Conservation (phyloP, 2,797 vertebrate genomes). For the Xiphophorus birchmanni region DNA sequence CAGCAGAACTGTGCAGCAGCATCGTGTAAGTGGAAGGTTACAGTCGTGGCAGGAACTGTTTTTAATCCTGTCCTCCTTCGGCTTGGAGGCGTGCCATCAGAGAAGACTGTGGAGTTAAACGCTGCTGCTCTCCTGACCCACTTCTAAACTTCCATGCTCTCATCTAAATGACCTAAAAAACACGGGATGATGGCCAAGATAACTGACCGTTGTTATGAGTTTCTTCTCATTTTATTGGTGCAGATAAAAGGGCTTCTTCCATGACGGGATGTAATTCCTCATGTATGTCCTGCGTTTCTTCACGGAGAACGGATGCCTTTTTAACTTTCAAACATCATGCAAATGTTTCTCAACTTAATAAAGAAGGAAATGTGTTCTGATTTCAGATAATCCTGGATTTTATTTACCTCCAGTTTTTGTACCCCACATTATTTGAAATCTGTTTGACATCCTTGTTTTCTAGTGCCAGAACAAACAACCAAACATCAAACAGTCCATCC, state of each 20-base stretch:
- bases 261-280: not conserved
- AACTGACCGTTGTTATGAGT: not conserved
- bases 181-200: constrained; percentile 63
- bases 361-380: not conserved
- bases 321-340: not conserved
- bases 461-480: not conserved
- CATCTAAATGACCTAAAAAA: constrained; percentile 38
- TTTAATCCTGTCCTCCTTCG: constrained; percentile 28
- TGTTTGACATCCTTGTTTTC: not conserved
- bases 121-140: constrained; percentile 29
- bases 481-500: not conserved
- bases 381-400: not conserved
- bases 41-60: constrained; percentile 24
- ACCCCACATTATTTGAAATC: not conserved
- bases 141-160: constrained; percentile 29
- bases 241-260: constrained; percentile 26
- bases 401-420: not conserved
- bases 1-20: constrained; percentile 1
- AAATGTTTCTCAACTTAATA: not conserved
- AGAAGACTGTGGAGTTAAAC: constrained; percentile 16
- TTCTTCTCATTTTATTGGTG: not conserved
- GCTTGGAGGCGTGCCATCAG: constrained; percentile 20
- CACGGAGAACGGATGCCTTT: not conserved
- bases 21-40: constrained; percentile 7
- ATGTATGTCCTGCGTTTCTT: not conserved